Percentiles rank a stretch among this genome's conserved stretches.
These are phyloP conservation scores for Vesta saturnalis DNA, from an alignment of 2,888 invertebrate species.

Conservation along the genomic window DNA sequence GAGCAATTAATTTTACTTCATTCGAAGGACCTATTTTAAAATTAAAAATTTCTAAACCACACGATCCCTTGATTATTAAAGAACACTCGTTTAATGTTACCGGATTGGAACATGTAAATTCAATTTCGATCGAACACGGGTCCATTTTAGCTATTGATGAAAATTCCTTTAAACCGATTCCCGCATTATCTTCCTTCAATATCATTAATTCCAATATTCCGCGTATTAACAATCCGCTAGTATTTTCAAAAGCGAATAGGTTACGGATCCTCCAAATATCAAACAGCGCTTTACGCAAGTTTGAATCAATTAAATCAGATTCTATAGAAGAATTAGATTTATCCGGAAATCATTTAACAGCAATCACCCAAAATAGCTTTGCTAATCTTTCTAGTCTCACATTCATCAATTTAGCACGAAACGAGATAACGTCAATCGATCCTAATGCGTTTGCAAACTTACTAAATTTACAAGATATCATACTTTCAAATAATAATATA, in stretches of 20 bases:
- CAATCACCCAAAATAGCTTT: slow-evolving; percentile 72
- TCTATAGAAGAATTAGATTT: slow-evolving; percentile 40
- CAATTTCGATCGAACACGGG: slow-evolving; percentile 76
- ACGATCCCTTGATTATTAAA: slow-evolving; percentile 68
- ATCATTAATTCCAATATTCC: slow-evolving; percentile 77
- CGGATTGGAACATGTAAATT: slow-evolving; percentile 72
- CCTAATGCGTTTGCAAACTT: slow-evolving; percentile 70
- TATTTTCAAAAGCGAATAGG: too few species aligned
- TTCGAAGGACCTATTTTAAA: slow-evolving; percentile 72
- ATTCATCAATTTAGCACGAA: slow-evolving; percentile 75
- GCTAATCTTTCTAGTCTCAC: slow-evolving; percentile 69
- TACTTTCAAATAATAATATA: slow-evolving; percentile 76
- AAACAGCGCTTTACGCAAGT: slow-evolving; percentile 47
- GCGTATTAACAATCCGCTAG: too few species aligned
- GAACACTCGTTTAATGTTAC: slow-evolving; percentile 70
- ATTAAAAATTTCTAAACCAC: slow-evolving; percentile 52
- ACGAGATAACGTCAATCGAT: slow-evolving; percentile 71
- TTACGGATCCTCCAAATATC: slow-evolving; percentile 69
- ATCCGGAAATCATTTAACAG: slow-evolving; percentile 74
- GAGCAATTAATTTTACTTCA: slow-evolving; percentile 72
- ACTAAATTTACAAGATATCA: slow-evolving; percentile 75
- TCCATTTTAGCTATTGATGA: slow-evolving; percentile 73
- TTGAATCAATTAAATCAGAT: slow-evolving; percentile 36
- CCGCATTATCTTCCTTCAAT: slow-evolving; percentile 74
- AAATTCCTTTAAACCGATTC: slow-evolving; percentile 75